Percentiles rank a stretch among this genome's conserved stretches.
These are phyloP conservation scores for Apeira syringaria DNA, from an alignment of 2,888 invertebrate genomes.

Conservation along the genomic window DNA sequence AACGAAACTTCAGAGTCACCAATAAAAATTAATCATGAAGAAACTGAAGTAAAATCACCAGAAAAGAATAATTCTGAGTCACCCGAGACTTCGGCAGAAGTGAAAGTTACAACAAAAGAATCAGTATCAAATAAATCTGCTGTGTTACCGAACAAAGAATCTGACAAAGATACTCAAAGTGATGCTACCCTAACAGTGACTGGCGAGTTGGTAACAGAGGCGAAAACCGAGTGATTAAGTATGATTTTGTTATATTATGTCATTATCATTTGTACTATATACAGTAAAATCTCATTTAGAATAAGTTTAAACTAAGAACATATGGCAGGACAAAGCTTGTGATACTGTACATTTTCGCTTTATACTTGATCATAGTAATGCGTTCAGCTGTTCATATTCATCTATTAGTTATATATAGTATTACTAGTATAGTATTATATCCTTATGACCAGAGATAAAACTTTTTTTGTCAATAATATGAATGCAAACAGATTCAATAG, in stretches of 20 bases:
- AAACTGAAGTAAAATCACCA: conserved; percentile 1
- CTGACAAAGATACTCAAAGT: not conserved
- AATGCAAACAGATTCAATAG: no score
- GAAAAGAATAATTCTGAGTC: conserved; percentile 2
- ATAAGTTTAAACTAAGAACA: conserved; percentile 26
- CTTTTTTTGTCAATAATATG: no score
- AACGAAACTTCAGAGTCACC: conserved; percentile 1
- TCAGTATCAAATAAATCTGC: not conserved
- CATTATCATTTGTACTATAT: conserved; percentile 32
- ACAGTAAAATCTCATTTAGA: conserved; percentile 29
- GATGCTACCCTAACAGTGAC: not conserved
- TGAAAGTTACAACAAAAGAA: not conserved
- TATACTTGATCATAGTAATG: not conserved
- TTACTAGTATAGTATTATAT: no score
- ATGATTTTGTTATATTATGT: conserved; percentile 13
- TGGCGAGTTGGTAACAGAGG: conserved; percentile 5
- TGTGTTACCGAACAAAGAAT: not conserved
- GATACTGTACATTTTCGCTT: conserved; percentile 24
- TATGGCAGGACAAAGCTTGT: conserved; percentile 31
- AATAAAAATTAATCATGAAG: not conserved
- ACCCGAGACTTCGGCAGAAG: conserved; percentile 1
- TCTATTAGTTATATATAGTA: no score
- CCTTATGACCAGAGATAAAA: no score
- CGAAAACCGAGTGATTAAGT: conserved; percentile 15
- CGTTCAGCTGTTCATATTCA: not conserved